phyloP scores from a whole-genome alignment of 2,113 vertebrate species.

The Eurystomus gularis region DNA sequence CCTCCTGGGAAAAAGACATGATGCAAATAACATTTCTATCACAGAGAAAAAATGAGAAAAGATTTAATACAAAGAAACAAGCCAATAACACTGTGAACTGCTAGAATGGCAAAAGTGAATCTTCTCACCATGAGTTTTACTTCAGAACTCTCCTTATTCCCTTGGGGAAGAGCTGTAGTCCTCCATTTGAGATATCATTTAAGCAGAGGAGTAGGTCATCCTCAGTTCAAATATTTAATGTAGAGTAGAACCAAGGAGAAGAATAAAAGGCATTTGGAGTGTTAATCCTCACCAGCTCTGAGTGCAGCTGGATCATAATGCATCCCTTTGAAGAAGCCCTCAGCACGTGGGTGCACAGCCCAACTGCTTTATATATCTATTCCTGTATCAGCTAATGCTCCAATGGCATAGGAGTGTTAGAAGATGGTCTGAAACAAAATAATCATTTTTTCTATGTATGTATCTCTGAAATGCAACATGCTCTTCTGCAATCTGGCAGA shows the following conservation, averaged over 20 bases:
- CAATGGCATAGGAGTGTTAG: background rate
- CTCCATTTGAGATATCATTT: conserved; percentile 2
- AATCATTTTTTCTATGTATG: no score
- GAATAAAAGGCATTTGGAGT: background rate
- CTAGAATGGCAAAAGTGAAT: background rate
- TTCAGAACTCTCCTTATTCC: background rate
- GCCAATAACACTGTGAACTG: background rate
- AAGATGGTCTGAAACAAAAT: background rate
- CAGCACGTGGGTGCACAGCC: background rate
- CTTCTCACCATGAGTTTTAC: background rate
- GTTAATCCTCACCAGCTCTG: background rate
- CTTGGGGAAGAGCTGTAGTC: background rate
- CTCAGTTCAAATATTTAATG: background rate
- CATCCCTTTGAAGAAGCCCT: background rate
- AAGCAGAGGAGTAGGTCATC: background rate
- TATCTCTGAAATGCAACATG: background rate
- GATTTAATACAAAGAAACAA: background rate
- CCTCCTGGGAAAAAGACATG: background rate
- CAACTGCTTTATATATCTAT: background rate
- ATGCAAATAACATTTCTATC: background rate
- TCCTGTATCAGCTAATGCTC: background rate
- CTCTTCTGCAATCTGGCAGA: background rate
- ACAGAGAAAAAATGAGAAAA: background rate
- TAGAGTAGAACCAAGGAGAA: background rate
- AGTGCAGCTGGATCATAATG: background rate